These are phyloP conservation scores for Blera fallax DNA, from an alignment of 2,888 invertebrate species.

Conservation along the genomic window DNA sequence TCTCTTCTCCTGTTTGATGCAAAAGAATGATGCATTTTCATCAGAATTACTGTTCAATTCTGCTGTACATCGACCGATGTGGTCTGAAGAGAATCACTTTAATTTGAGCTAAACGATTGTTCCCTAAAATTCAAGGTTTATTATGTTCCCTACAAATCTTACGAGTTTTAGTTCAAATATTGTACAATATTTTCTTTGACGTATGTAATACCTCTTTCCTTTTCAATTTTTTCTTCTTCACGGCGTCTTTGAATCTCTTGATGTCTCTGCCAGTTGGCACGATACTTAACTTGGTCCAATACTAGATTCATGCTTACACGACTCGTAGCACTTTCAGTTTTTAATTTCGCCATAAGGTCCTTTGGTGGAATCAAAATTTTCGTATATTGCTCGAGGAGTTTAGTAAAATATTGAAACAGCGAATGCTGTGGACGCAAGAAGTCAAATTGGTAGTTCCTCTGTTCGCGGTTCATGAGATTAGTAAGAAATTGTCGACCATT, in stretches of 20 bases:
- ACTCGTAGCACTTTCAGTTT: constrained; percentile 88
- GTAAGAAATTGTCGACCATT: constrained; percentile 99
- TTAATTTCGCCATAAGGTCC: constrained; percentile 90
- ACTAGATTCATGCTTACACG: constrained; percentile 83
- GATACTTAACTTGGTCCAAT: constrained; percentile 94
- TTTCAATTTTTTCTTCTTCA: constrained; percentile 97
- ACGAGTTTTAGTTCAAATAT: too few species aligned
- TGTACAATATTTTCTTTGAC: too few species aligned
- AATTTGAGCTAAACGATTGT: too few species aligned
- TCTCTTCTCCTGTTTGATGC: too few species aligned
- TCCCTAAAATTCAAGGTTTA: too few species aligned
- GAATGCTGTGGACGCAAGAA: constrained; percentile 99
- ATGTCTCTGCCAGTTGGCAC: constrained; percentile 98
- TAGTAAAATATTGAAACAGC: constrained; percentile 98
- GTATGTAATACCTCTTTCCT: constrained; percentile 87
- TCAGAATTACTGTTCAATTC: too few species aligned
- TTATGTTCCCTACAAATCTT: too few species aligned
- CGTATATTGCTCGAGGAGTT: constrained; percentile 98
- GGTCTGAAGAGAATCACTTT: too few species aligned
- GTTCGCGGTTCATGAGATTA: constrained; percentile 98
- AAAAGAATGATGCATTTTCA: too few species aligned
- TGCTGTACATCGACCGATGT: too few species aligned
- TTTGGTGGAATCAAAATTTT: constrained; percentile 98
- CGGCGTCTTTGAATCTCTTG: constrained; percentile 95
- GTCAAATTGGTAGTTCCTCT: constrained; percentile 99